Conservation (phyloP, 2,797 vertebrate species). For the Eptatretus atami region DNA sequence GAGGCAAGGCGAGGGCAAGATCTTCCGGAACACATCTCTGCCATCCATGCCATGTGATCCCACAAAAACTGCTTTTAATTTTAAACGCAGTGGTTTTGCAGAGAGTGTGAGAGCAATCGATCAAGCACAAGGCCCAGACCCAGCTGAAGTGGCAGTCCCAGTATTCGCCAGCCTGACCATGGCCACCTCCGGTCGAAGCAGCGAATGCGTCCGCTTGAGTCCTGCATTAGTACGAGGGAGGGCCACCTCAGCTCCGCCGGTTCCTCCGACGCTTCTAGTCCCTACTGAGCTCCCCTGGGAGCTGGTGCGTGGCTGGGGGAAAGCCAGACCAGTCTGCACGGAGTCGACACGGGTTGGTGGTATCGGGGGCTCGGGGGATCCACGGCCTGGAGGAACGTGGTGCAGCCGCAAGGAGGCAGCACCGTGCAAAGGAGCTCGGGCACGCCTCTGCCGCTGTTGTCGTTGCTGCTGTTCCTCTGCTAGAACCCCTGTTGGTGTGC, state of each 20-base stretch:
- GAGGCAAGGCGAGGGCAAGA: no score
- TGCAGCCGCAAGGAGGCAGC: no score
- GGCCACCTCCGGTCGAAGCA: conserved; percentile 30
- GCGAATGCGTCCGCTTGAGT: conserved; percentile 27
- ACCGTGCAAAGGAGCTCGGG: background rate
- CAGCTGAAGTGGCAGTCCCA: conserved; percentile 15
- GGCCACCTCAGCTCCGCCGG: conserved; percentile 8
- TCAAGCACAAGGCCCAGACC: no score
- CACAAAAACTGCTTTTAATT: no score
- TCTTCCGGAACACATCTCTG: no score
- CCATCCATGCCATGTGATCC: no score
- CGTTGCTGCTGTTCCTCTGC: background rate
- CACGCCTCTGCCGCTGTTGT: background rate
- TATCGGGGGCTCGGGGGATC: conserved; percentile 1
- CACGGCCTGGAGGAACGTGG: background rate
- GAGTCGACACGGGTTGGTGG: background rate
- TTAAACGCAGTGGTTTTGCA: no score
- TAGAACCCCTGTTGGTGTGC: background rate
- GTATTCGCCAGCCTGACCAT: conserved; percentile 29
- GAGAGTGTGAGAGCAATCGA: no score
- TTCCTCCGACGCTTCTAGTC: conserved; percentile 14
- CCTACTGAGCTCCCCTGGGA: conserved; percentile 30
- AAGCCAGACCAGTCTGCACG: background rate
- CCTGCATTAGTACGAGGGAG: conserved; percentile 22
- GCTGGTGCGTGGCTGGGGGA: conserved; percentile 24